Conservation (phyloP, 2,113 vertebrate genomes). For the Pheucticus melanocephalus region DNA sequence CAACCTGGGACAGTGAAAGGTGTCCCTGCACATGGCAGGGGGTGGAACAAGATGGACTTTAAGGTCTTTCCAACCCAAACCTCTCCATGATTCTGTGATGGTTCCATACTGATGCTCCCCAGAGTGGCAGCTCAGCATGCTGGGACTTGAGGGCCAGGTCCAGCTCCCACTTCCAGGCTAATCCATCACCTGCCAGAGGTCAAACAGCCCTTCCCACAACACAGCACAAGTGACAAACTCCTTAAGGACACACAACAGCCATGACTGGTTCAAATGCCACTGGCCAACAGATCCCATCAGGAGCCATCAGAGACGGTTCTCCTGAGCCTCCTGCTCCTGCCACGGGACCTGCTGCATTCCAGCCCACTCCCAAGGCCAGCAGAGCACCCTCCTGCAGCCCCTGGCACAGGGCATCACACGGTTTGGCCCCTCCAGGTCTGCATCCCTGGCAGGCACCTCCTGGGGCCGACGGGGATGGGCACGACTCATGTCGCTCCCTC, state of each 20-base stretch:
- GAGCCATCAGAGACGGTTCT: neutral
- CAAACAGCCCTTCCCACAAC: neutral
- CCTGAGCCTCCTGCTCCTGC: neutral
- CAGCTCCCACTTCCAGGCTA: neutral
- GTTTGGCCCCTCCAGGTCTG: neutral
- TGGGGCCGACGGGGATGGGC: rapidly evolving
- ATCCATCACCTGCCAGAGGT: neutral
- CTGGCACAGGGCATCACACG: rapidly evolving
- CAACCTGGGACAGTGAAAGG: rapidly evolving
- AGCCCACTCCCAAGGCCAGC: neutral
- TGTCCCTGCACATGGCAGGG: neutral
- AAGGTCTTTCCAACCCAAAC: neutral
- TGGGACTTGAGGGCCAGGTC: neutral
- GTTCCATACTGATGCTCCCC: neutral
- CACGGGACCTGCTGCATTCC: rapidly evolving
- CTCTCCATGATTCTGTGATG: neutral
- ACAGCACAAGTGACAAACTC: neutral
- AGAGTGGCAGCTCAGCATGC: neutral
- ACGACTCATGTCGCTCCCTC: rapidly evolving
- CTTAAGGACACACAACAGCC: neutral
- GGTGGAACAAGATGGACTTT: neutral
- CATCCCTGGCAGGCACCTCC: neutral
- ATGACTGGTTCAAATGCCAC: neutral
- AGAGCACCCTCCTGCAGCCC: neutral
- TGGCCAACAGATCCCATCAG: rapidly evolving